Conservation (phyloP, 2,888 invertebrate genomes). For the Serripes groenlandicus region DNA sequence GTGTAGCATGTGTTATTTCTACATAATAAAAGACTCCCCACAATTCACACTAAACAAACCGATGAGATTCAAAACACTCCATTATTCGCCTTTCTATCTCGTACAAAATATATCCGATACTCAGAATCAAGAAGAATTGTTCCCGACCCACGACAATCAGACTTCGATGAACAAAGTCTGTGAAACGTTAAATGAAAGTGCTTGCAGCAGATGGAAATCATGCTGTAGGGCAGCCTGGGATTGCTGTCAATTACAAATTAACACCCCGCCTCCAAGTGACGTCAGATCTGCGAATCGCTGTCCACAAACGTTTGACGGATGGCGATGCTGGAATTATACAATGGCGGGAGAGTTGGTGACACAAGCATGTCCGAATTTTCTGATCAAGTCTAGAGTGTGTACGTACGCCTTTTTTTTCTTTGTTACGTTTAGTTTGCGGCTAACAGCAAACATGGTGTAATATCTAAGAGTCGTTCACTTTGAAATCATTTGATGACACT, state of each 20-base stretch:
- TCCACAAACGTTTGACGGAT: slow-evolving; percentile 81
- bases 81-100: not conserved
- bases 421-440: not conserved
- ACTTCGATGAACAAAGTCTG: slow-evolving; percentile 63
- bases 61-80: not conserved
- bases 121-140: not conserved
- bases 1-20: slow-evolving; percentile 60
- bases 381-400: slow-evolving; percentile 32
- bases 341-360: slow-evolving; percentile 54
- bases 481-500: too few species aligned
- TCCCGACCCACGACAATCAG: not conserved
- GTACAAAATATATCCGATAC: not conserved
- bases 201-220: slow-evolving; percentile 75
- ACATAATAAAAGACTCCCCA: slow-evolving; percentile 29
- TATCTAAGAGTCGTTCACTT: not conserved
- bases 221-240: slow-evolving; percentile 72
- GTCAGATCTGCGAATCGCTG: slow-evolving; percentile 62
- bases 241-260: slow-evolving; percentile 72
- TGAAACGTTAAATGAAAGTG: slow-evolving; percentile 62
- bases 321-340: slow-evolving; percentile 79
- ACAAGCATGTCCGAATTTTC: slow-evolving; percentile 73
- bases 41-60: slow-evolving; percentile 5
- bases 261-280: slow-evolving; percentile 13
- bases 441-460: not conserved
- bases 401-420: not conserved